phyloP scores from a whole-genome alignment of 2,113 vertebrate species.

The Bos taurus region ARS-UCD2.0 NC_037331.1:46961501-46962000 shows the following conservation, averaged over 20 bases:
- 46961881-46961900: neutral
- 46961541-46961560: neutral
- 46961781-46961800: neutral
- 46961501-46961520: neutral
- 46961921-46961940: neutral
- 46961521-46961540: neutral
- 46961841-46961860: conserved; percentile 7
- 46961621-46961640: neutral
- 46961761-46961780: conserved; percentile 31
- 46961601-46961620: neutral
- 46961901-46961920: neutral
- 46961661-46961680: conserved; percentile 15
- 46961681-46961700: neutral
- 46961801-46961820: neutral
- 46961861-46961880: neutral
- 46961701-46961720: neutral
- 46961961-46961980: neutral
- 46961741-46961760: neutral
- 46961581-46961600: neutral
- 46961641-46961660: neutral
- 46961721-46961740: conserved; percentile 2
- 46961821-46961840: neutral
- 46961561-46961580: neutral
- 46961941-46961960: neutral
- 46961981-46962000: neutral